These are phyloP conservation scores for Heloderma charlesbogerti DNA, from an alignment of 2,113 vertebrate species.

Conservation along the genomic window DNA sequence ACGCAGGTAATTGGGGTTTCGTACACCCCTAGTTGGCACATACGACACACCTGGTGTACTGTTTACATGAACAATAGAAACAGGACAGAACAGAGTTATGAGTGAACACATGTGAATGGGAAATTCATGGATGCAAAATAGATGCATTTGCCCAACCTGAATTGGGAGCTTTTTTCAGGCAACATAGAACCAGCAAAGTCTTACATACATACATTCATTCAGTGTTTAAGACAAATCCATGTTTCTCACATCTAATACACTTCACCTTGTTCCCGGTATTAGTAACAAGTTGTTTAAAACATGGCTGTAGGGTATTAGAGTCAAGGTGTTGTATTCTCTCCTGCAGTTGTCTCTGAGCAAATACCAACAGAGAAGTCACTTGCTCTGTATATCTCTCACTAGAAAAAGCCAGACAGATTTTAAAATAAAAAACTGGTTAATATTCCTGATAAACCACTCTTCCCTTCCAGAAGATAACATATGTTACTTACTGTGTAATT, in stretches of 20 bases:
- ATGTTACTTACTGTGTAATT: slow-evolving; percentile 83
- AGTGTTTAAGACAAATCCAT: background rate
- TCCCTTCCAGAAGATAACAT: background rate
- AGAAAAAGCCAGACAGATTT: slow-evolving; percentile 1
- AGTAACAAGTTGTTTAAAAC: slow-evolving; percentile 69
- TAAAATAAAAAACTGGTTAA: background rate
- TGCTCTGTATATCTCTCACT: slow-evolving; percentile 89
- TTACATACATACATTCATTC: background rate
- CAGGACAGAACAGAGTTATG: background rate
- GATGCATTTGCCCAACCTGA: background rate
- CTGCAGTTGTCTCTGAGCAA: slow-evolving; percentile 88
- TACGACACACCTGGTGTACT: too few species aligned
- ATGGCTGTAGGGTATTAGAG: slow-evolving; percentile 73
- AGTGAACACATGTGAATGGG: background rate
- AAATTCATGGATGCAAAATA: background rate
- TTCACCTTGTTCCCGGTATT: slow-evolving; percentile 79
- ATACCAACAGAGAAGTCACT: slow-evolving; percentile 86
- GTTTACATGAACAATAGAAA: too few species aligned
- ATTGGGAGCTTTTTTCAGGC: background rate
- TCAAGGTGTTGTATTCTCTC: slow-evolving; percentile 77
- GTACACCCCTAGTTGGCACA: too few species aligned
- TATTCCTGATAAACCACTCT: background rate
- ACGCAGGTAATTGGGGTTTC: too few species aligned
- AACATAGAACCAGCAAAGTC: background rate
- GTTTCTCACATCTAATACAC: background rate